These are phyloP conservation scores for Pseudonaja textilis DNA, from an alignment of 2,113 vertebrate species.

Conservation along the genomic window DNA sequence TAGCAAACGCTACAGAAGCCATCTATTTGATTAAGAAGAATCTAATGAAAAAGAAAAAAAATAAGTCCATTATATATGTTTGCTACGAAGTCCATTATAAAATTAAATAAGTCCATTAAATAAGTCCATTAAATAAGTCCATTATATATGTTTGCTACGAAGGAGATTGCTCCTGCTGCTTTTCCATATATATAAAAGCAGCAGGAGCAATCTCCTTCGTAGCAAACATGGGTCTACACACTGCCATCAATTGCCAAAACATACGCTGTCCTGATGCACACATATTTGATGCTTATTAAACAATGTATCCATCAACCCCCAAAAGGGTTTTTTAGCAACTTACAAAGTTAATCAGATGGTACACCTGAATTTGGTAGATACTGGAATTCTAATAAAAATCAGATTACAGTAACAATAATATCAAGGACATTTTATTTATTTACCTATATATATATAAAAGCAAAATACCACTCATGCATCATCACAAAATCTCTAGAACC, in stretches of 20 bases:
- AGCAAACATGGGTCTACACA: neutral
- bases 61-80: neutral
- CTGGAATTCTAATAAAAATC: no score
- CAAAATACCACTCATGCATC: no score
- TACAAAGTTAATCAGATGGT: neutral
- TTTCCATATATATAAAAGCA: neutral
- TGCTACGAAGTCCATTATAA: no score
- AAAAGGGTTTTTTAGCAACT: neutral
- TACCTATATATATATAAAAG: no score
- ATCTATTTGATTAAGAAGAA: constrained; percentile 12
- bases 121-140: no score
- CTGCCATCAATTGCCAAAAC: neutral
- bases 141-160: no score
- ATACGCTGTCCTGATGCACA: neutral
- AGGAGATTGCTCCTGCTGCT: no score
- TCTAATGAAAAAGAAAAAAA: neutral
- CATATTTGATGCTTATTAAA: neutral
- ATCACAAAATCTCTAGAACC: no score
- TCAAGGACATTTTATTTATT: no score
- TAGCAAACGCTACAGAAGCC: constrained; percentile 17
- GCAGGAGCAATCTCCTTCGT: neutral
- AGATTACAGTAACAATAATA: no score
- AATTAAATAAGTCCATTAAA: no score
- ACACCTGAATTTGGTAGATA: neutral
- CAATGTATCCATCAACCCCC: neutral